These are phyloP conservation scores for Passer montanus DNA, from an alignment of 2,113 vertebrate species.

Conservation along the genomic window DNA sequence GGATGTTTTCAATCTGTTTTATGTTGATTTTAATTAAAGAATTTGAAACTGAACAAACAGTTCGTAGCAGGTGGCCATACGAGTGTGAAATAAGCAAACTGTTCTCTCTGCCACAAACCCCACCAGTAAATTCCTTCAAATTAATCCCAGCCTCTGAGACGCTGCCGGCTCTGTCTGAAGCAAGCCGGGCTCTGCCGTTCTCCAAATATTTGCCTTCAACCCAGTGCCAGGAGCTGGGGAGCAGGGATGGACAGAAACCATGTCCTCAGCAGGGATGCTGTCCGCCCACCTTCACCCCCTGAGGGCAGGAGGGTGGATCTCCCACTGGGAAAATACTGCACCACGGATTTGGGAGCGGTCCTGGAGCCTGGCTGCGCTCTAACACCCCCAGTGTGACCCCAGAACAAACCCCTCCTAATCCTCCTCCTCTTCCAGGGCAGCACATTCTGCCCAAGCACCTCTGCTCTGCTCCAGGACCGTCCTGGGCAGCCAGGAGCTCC, in stretches of 20 bases:
- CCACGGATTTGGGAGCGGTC: fast-evolving
- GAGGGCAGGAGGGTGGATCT: neutral
- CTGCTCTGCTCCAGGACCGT: neutral
- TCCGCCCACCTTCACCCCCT: fast-evolving
- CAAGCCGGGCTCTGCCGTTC: neutral
- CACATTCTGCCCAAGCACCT: neutral
- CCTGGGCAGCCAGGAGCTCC: neutral
- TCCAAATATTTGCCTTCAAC: conserved; percentile 67
- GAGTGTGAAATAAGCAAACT: conserved; percentile 87
- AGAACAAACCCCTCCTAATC: neutral
- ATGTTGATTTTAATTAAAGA: conserved; percentile 87
- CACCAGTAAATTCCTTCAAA: conserved; percentile 78
- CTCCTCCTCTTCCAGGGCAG: neutral
- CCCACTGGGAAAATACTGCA: neutral
- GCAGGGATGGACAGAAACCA: neutral
- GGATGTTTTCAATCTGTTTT: conserved; percentile 86
- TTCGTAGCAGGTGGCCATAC: conserved; percentile 81
- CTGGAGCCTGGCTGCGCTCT: neutral
- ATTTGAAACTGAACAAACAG: conserved; percentile 82
- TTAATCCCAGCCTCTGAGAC: conserved; percentile 75
- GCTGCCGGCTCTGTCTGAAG: conserved; percentile 44
- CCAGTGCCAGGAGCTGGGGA: neutral
- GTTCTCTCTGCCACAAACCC: conserved; percentile 79
- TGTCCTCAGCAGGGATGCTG: neutral
- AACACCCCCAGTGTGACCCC: fast-evolving